A percentile compares a stretch with the other conserved stretches of the same genome.
Evolutionary conservation across 2,888 invertebrate genomes (phyloP).

Genomic region (Rotaria socialis): DNA sequence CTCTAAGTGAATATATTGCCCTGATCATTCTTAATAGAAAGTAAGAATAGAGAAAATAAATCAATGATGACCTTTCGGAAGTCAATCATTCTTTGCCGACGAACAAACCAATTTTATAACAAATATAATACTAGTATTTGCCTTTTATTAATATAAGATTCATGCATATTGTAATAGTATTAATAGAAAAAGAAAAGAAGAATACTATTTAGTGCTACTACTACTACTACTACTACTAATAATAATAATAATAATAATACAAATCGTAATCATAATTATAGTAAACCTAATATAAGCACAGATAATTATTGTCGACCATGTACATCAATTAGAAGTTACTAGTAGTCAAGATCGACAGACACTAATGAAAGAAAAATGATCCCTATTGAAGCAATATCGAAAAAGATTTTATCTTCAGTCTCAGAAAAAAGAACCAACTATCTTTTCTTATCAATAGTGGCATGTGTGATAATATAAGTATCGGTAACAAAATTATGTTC

Average conservation of each 20-base stretch:
- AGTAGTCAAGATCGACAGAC: neutral
- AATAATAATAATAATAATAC: neutral
- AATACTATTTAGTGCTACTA: too few species aligned
- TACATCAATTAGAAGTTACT: neutral
- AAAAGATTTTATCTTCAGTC: neutral
- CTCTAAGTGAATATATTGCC: neutral
- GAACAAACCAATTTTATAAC: neutral
- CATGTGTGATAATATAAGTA: conserved; percentile 3
- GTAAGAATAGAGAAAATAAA: neutral
- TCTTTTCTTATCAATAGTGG: neutral
- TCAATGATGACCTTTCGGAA: neutral
- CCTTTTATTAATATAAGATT: neutral
- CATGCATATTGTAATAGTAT: neutral
- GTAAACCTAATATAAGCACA: neutral
- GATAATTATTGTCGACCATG: conserved; percentile 14
- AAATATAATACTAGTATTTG: neutral
- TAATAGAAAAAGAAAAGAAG: neutral
- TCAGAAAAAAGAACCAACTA: neutral
- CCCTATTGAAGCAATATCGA: neutral
- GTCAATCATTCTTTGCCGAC: neutral
- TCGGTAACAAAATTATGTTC: neutral
- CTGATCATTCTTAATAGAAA: neutral
- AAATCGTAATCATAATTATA: neutral
- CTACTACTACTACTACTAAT: too few species aligned
- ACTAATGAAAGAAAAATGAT: neutral